These are phyloP conservation scores for Caretta caretta DNA, from an alignment of 2,113 vertebrate species.

Conservation along the genomic window DNA sequence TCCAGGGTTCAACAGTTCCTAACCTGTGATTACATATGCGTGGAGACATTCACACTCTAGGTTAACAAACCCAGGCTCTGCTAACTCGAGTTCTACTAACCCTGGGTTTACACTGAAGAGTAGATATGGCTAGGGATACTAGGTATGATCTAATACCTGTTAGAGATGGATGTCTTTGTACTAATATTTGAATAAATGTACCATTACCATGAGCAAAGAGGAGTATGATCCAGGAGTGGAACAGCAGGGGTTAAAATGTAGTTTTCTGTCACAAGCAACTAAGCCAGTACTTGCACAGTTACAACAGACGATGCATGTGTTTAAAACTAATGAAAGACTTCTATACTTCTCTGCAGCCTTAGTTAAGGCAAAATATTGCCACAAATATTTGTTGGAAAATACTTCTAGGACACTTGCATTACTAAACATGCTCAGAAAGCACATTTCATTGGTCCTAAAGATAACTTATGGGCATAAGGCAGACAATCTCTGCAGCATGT, in stretches of 20 bases:
- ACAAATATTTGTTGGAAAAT: background rate
- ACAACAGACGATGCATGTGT: background rate
- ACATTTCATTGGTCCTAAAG: background rate
- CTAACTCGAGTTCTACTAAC: background rate
- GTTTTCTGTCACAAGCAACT: background rate
- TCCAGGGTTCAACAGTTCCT: background rate
- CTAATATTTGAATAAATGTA: background rate
- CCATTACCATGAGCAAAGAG: background rate
- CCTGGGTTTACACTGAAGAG: background rate
- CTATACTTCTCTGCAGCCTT: background rate
- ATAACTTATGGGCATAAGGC: background rate
- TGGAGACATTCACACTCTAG: background rate
- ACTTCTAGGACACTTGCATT: background rate
- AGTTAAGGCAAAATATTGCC: background rate
- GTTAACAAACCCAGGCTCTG: background rate
- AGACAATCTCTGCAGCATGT: background rate
- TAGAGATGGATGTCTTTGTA: background rate
- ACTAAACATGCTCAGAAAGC: background rate
- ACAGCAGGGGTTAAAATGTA: background rate
- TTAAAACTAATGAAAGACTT: background rate
- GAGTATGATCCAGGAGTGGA: background rate
- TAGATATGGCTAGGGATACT: background rate
- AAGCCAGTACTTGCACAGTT: background rate
- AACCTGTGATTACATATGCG: background rate
- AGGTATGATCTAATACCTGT: background rate